Evolutionary conservation across 1,140 invertebrate genomes (phyloP).

Genomic region (Hypothenemus hampei): DNA sequence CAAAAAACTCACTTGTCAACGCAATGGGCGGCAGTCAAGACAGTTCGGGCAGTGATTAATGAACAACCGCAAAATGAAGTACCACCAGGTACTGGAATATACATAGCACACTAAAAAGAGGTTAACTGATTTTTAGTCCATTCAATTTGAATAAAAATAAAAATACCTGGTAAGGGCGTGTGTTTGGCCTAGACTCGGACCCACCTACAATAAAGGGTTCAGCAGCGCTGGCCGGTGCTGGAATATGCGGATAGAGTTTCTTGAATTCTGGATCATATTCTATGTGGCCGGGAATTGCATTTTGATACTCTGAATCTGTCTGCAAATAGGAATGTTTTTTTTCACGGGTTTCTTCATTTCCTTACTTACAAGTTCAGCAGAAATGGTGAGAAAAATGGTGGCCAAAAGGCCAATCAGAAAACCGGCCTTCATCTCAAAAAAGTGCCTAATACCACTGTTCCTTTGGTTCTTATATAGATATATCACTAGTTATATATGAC

Average conservation of each 20-base stretch:
- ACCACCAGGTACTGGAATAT: neutral
- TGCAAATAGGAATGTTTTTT: too few species aligned
- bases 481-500: too few species aligned
- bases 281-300: constrained; percentile 10
- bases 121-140: neutral
- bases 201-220: constrained; percentile 22
- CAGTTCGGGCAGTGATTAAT: constrained; percentile 46
- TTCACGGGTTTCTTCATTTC: too few species aligned
- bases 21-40: constrained; percentile 57
- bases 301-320: neutral
- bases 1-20: constrained; percentile 18
- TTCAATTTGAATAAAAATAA: too few species aligned
- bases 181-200: constrained; percentile 21
- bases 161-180: constrained; percentile 25
- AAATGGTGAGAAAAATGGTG: too few species aligned
- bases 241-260: constrained; percentile 5
- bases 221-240: neutral
- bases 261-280: constrained; percentile 8
- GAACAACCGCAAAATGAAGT: constrained; percentile 51
- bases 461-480: too few species aligned
- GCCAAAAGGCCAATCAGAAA: too few species aligned
- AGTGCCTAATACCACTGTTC: too few species aligned
- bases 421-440: too few species aligned
- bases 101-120: constrained; percentile 7
- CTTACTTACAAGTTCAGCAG: too few species aligned